Conservation (phyloP, 2,797 vertebrate species). For the Lepidocolaptes lacrymiger region DNA sequence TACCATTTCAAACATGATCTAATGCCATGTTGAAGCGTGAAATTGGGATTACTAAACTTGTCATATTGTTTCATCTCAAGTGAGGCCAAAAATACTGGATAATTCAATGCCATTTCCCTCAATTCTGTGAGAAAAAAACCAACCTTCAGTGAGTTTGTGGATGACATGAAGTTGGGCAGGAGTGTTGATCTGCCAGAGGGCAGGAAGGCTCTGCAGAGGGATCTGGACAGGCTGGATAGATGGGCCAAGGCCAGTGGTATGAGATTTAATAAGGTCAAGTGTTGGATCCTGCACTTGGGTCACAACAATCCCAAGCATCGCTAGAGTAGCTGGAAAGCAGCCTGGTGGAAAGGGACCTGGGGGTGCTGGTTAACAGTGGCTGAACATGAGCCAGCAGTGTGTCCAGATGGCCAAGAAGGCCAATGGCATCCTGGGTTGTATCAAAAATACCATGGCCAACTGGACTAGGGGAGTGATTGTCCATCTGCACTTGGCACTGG, state of each 20-base stretch:
- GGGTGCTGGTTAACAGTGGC: neutral
- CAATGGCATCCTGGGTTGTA: neutral
- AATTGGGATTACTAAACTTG: neutral
- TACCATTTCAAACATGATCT: neutral
- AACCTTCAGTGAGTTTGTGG: neutral
- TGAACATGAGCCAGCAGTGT: neutral
- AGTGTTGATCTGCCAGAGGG: neutral
- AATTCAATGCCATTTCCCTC: neutral
- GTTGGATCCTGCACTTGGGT: neutral
- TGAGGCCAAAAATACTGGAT: neutral
- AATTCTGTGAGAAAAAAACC: neutral
- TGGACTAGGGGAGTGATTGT: neutral
- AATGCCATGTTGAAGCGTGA: neutral
- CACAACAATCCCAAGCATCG: neutral
- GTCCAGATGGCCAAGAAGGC: neutral
- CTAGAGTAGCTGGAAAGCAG: neutral
- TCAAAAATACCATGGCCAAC: neutral
- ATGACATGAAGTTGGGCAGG: neutral
- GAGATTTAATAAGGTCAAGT: neutral
- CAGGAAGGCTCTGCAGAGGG: neutral
- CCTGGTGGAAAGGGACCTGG: neutral
- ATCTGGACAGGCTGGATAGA: neutral
- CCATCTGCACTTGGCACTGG: accelerated
- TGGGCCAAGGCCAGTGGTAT: neutral
- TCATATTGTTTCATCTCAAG: neutral